Base-by-base conservation (phyloP, 2,888 invertebrate species). In the Laspeyria flexula region DNA sequence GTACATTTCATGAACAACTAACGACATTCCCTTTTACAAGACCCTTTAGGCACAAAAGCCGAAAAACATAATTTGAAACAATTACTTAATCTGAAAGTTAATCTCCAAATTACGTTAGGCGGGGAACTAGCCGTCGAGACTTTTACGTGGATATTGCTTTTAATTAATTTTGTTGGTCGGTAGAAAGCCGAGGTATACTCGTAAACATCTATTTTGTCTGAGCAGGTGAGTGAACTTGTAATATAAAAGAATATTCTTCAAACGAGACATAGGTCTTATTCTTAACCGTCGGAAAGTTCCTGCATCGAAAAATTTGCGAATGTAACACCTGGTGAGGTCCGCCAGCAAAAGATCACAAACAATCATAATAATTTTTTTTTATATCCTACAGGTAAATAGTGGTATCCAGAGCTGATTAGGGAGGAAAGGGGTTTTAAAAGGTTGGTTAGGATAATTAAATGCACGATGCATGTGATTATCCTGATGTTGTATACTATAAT, bases 211-310 rank as follows among this genome's bases (percentile, higher is more conserved):
- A 44, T 48, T 59, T 45, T 39, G 34, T 34, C 7, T 3, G 33
- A 9, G 38, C 44, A 48, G 66, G 54, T 65, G 46, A 64, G 35
- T 62, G 66, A 60, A 66, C 65, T 48, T 42, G 64, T 57, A 69
- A 67, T 75, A 65, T 65, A 68, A 58, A 50, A 60, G 64, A 65
- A 51, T 66, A 63, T 67, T 54, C 49, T 69, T 61, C 61, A 59
- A 31, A 23, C 29, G 41, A 60, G 59, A 62, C 71, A 51, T 31
- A n/a, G n/a, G n/a, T n/a, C n/a, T n/a, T n/a, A n/a, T n/a, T n/a
- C n/a, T n/a, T n/a, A n/a, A n/a, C n/a, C n/a, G n/a, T n/a, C n/a
- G n/a, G n/a, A n/a, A n/a, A n/a, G n/a, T n/a, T n/a, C n/a, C n/a
- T n/a, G n/a, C n/a, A n/a, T n/a, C n/a, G n/a, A n/a, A n/a, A n/a